Evolutionary conservation across 2,888 invertebrate genomes (phyloP), one percentile per base, ranked within the genome.

Genomic region (Papilio elwesi): DNA sequence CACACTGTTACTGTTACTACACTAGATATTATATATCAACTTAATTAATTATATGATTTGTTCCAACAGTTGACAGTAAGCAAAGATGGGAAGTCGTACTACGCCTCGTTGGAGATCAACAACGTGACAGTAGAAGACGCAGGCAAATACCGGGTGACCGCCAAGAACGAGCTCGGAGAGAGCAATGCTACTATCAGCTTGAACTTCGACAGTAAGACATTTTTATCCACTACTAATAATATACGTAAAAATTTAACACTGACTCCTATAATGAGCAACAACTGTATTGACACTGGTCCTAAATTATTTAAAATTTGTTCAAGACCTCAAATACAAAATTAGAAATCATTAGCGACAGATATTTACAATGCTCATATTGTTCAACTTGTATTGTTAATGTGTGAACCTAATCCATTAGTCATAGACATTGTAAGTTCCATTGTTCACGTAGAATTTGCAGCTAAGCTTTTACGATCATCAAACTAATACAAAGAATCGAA

Each of bases 131-230:
- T 98, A 85, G 98, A 98, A 95, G 98, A 98, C 95, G 98, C 98
- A 93, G 98, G 98, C 88, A 98, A 98, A 95, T 98, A 98, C 94
- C 97, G 98, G 95, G 98, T 98, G 84, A 98, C 97, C 85, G 98
- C 98, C 85, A 99, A 99, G 95, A 99, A 98, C 95, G 98, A 98
- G 94, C 96, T 98, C 85, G 99, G 99, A 89, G 99, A 99, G 94
- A 98, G 98, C 90, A 98, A 98, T 91, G 98, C 98, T 76, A 98
- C 98, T 78, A 98, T 98, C 93, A 98, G 98, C 94, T 96, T 99
- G 84, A 99, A 99, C 95, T 98, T 99, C 95, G 98, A 98, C 96
- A 98, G 99, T 99, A 96, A 98, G 98, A 97, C 85, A 69, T 63
- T 75, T 26, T 47, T 68, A 70, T 51, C 62, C 43, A 43, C 43